Conservation (phyloP, 1,140 invertebrate species). For the Heliconius eleuchia region DNA sequence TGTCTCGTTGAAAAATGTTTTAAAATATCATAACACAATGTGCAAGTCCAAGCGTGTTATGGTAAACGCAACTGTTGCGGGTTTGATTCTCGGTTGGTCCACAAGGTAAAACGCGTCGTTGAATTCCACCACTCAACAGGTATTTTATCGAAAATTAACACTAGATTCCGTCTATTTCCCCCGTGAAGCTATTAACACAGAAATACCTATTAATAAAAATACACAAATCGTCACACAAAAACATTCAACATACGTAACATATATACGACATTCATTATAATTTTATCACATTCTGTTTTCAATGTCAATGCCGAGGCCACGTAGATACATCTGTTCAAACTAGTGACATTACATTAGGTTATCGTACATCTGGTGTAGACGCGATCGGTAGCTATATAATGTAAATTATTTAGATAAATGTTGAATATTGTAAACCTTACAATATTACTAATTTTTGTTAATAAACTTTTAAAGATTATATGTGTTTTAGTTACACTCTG, state of each 20-base stretch:
- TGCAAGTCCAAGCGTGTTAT: too few species aligned
- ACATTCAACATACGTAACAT: neutral
- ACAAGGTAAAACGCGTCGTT: too few species aligned
- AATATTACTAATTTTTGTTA: too few species aligned
- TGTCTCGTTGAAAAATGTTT: too few species aligned
- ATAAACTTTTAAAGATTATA: too few species aligned
- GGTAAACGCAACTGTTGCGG: too few species aligned
- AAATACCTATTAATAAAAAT: neutral
- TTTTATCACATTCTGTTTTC: constrained; percentile 13
- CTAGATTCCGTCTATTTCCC: too few species aligned
- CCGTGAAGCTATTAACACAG: neutral
- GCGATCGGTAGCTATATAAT: neutral
- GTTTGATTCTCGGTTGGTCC: too few species aligned
- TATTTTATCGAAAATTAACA: too few species aligned
- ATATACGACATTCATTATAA: neutral
- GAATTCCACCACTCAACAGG: too few species aligned
- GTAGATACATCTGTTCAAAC: constrained; percentile 18
- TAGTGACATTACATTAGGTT: constrained; percentile 5
- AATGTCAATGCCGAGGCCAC: constrained; percentile 35
- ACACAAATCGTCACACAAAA: neutral
- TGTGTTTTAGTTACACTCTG: neutral
- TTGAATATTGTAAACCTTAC: too few species aligned
- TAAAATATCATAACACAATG: too few species aligned
- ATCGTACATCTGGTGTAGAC: neutral
- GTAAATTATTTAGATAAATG: neutral